Evolutionary conservation across 2,888 invertebrate genomes (phyloP).

Genomic region (Oithona nana): DNA sequence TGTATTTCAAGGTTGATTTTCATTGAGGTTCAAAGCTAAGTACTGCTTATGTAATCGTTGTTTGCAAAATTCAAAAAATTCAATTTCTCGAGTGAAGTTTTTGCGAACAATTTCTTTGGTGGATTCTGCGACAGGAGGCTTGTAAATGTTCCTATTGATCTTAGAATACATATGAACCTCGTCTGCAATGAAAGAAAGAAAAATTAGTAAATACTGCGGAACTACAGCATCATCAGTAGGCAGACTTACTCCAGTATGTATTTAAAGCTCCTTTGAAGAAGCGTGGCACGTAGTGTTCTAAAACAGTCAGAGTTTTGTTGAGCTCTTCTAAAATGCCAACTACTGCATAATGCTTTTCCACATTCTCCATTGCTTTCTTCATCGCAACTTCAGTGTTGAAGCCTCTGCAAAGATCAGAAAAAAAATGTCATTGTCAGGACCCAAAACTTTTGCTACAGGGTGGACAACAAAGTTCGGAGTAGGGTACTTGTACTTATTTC

Average conservation of each 20-base stretch:
- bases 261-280: conserved; percentile 60
- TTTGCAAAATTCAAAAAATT: conserved; percentile 74
- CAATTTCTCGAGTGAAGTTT: conserved; percentile 72
- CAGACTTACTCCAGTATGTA: conserved; percentile 54
- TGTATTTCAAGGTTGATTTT: conserved; percentile 12
- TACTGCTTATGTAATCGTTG: conserved; percentile 63
- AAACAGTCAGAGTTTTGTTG: conserved; percentile 61
- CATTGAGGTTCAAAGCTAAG: conserved; percentile 33
- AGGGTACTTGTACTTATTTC: too few relatives aligned
- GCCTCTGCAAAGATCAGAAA: conserved; percentile 43
- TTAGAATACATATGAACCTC: conserved; percentile 22
- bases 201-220: not conserved
- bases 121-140: conserved; percentile 64
- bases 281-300: conserved; percentile 62
- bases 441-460: too few relatives aligned
- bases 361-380: conserved; percentile 62
- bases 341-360: conserved; percentile 67
- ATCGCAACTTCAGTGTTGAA: conserved; percentile 64
- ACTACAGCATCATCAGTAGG: conserved; percentile 25
- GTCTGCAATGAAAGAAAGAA: conserved; percentile 21
- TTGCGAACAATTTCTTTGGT: conserved; percentile 63
- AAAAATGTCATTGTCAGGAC: too few relatives aligned
- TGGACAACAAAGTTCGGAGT: too few relatives aligned
- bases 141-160: conserved; percentile 53
- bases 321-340: conserved; percentile 73